Base-by-base conservation (phyloP, 1,140 invertebrate species). In the Lepidurus packardi region DNA sequence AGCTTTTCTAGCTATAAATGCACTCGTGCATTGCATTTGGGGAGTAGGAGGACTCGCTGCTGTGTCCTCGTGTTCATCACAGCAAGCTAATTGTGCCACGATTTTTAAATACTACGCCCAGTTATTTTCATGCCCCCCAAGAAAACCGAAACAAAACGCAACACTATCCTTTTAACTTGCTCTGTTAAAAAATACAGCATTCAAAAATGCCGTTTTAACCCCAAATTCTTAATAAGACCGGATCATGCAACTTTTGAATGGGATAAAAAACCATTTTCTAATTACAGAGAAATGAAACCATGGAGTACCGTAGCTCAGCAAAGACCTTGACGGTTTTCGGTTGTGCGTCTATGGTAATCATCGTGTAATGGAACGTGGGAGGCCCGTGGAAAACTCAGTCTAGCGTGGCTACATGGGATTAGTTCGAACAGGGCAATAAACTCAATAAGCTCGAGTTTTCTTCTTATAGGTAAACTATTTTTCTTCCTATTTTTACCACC, bases 1-100 rank as follows among this genome's bases (percentile, higher is more conserved):
- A 65, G 53, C 53, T 65, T 65, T 65, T 34, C 34, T 21, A 65
- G 53, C 53, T 65, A 65, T 21, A 65, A 65, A n/a, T n/a, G 5
- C 53, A 65, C 16, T 21, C 53, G 21, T 65, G 53, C 53, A 65
- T 65, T 65, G 53, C 53, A 65, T n/a, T 65, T 65, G 53, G 16
- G 53, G 21, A 65, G 21, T 21, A 65, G 53, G 21, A 21, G 53
- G 21, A 65, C 53, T 16, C 9, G 21, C 21, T 65, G 53, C 53
- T 21, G 53, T 65, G 53, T 65, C 21, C 16, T 9, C 53, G 21
- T 65, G 53, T 65, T 65, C 53, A 34, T 34, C 34, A 65, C 53
- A 65, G 53, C 16, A 65, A 65, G 53, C 7, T 7, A 65, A 13
- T 65, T 65, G 16, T 65, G 16, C 53, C 8, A 13, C 53, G 16